phyloP scores from a whole-genome alignment of 2,888 invertebrate species.

The Theretra japonica region DNA sequence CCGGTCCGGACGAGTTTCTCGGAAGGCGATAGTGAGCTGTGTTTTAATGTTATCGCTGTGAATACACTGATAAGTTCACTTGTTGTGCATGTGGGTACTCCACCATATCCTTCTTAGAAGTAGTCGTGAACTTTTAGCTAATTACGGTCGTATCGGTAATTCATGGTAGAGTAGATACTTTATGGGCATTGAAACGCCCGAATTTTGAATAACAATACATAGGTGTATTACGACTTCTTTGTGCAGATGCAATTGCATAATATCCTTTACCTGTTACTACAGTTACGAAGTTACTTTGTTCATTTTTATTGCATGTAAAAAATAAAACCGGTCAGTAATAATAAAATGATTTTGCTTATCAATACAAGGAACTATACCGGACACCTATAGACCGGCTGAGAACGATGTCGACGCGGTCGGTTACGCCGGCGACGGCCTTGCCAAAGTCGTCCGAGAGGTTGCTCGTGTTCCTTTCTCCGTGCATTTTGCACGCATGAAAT shows the following conservation, averaged over 20 bases:
- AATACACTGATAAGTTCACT: conserved; percentile 77
- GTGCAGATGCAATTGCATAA: not conserved
- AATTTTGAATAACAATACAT: not conserved
- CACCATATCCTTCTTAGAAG: conserved; percentile 67
- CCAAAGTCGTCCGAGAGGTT: conserved; percentile 67
- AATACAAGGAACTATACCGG: conserved; percentile 30
- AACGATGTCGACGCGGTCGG: conserved; percentile 51
- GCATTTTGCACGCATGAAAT: conserved; percentile 29
- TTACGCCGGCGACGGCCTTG: conserved; percentile 64
- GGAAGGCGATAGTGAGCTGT: conserved; percentile 79
- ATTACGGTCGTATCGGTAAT: conserved; percentile 40
- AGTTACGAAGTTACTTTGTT: not conserved
- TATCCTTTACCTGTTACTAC: conserved; percentile 4
- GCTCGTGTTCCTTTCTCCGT: conserved; percentile 59
- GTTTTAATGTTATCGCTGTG: conserved; percentile 81
- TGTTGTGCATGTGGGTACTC: conserved; percentile 57
- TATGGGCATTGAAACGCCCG: not conserved
- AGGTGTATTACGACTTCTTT: not conserved
- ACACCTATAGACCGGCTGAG: conserved; percentile 48
- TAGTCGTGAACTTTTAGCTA: conserved; percentile 60
- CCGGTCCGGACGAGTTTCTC: conserved; percentile 64
- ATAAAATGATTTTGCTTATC: conserved; percentile 21
- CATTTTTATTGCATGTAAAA: not conserved
- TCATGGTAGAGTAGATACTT: not conserved
- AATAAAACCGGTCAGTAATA: conserved; percentile 1